These are phyloP conservation scores for Portevinia maculata DNA, from an alignment of 2,888 invertebrate species.

Conservation along the genomic window DNA sequence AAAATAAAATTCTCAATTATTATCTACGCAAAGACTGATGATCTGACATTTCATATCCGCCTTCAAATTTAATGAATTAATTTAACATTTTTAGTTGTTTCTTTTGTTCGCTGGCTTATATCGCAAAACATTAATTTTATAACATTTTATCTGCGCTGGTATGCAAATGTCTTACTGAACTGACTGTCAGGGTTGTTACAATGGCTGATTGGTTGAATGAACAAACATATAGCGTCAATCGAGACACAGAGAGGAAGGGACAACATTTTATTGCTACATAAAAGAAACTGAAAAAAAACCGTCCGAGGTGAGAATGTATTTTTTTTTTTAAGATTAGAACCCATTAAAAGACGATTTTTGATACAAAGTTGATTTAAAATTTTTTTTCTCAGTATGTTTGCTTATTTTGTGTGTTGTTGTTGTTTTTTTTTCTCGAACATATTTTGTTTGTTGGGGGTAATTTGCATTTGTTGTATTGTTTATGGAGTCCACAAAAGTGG, in stretches of 20 bases:
- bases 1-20: background rate
- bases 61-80: constrained; percentile 64
- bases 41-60: constrained; percentile 22
- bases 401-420: background rate
- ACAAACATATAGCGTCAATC: too few relatives aligned
- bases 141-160: constrained; percentile 68
- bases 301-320: constrained; percentile 60
- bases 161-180: constrained; percentile 54
- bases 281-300: too few relatives aligned
- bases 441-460: constrained; percentile 13
- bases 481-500: background rate
- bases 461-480: constrained; percentile 43
- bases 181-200: background rate
- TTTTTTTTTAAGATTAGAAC: constrained; percentile 50
- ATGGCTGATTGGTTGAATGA: constrained; percentile 35
- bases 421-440: background rate
- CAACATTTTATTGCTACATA: constrained; percentile 17
- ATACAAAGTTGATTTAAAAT: constrained; percentile 42
- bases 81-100: constrained; percentile 53
- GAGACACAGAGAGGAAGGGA: too few relatives aligned
- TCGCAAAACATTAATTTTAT: constrained; percentile 73
- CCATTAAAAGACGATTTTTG: constrained; percentile 61
- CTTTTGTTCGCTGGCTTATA: constrained; percentile 49
- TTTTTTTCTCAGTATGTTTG: constrained; percentile 4
- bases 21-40: constrained; percentile 37